Percentiles rank a stretch among this genome's conserved stretches.
Evolutionary conservation across 2,797 vertebrate genomes (phyloP).

Genomic region (Neoniphon sammara): DNA sequence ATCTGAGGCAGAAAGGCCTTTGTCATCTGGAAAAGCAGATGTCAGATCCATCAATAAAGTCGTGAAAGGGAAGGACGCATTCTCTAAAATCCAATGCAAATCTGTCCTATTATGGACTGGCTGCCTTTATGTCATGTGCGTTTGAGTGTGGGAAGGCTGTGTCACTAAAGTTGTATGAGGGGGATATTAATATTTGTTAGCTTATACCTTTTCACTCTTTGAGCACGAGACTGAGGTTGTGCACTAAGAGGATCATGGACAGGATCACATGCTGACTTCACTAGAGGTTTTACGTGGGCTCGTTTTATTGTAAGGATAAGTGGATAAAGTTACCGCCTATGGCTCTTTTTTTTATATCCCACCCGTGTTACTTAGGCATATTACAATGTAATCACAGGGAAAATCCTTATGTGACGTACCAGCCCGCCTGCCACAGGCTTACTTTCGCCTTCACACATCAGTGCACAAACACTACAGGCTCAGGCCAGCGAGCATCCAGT

Average conservation of each 20-base stretch:
- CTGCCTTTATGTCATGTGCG: too few species aligned
- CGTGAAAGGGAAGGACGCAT: too few species aligned
- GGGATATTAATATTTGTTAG: slow-evolving; percentile 11
- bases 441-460: slow-evolving; percentile 49
- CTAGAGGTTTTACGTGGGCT: slow-evolving; percentile 8
- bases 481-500: not conserved
- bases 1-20: slow-evolving; percentile 79
- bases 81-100: too few species aligned
- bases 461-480: slow-evolving; percentile 32
- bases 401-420: not conserved
- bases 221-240: slow-evolving; percentile 1
- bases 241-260: slow-evolving; percentile 48
- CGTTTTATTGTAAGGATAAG: slow-evolving; percentile 22
- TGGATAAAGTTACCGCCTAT: not conserved
- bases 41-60: not conserved
- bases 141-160: not conserved
- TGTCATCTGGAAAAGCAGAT: slow-evolving; percentile 67
- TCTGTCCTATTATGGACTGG: too few species aligned
- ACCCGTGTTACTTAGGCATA: not conserved
- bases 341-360: not conserved
- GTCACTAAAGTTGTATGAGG: not conserved
- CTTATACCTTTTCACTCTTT: slow-evolving; percentile 19
- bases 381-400: not conserved
- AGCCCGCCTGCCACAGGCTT: not conserved
- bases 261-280: slow-evolving; percentile 47